Evolutionary conservation across 2,888 invertebrate genomes (phyloP), one percentile per base, ranked within the genome.

Genomic region (Sepioteuthis lessoniana): DNA sequence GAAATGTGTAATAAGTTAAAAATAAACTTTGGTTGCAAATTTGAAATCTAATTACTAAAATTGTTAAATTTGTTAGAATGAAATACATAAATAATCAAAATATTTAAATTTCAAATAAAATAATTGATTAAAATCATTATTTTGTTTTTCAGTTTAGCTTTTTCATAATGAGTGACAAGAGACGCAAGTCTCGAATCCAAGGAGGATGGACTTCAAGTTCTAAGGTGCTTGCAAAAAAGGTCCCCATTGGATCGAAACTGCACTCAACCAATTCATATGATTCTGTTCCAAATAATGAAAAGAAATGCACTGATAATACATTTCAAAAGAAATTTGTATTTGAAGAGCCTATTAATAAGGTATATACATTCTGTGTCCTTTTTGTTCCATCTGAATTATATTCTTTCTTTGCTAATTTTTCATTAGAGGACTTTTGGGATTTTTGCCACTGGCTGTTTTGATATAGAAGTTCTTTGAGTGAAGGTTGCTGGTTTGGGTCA

Each of bases 161-260:
- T 1, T n/a, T 16, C 7, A 93, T 21, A 55, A 96, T 96, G 96
- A 96, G 94, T 94, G 96, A 96, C 35, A 96, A 95, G 94, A 95
- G 95, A 93, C 95, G 95, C 94, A 94, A 95, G 55, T 95, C 96
- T 0, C 95, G 96, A n/a, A 96, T 96, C 1, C 96, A 96, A 94
- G 96, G 96, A n/a, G 96, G 96, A 13, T 96, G 96, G 96, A 96
- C 96, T 21, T 95, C 95, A 2, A 95, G 96, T 8, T 91, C 95
- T 90, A 93, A 91, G n/a, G 76, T 2, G 13, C 76, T n/a, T 35
- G n/a, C n/a, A 35, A 76, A 76, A n/a, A 76, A 35, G 76, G 13
- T 76, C 4, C 76, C 76, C n/a, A n/a, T 76, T 76, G 76, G 76
- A 76, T n/a, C 76, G n/a, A 76, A 76, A 76, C 10, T 76, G 16